Percentiles rank a stretch among this genome's conserved stretches.
phyloP scores from a whole-genome alignment of 2,888 invertebrate species.

The Polydesmus complanatus region DNA sequence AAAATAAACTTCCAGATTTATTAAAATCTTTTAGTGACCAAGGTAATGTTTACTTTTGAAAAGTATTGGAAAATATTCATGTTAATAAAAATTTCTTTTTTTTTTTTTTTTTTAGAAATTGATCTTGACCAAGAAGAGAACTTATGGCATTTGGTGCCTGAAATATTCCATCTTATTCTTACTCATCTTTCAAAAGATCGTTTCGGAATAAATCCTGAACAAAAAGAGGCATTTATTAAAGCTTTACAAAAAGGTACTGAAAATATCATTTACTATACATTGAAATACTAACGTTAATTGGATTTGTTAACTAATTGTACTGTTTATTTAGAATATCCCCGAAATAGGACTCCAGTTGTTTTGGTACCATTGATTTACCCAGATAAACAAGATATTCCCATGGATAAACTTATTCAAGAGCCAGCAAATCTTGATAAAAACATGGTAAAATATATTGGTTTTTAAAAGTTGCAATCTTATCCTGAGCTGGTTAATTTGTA shows the following conservation, averaged over 20 bases:
- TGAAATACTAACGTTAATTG: not conserved
- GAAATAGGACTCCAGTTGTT: conserved; percentile 74
- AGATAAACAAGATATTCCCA: conserved; percentile 42
- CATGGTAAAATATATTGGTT: conserved; percentile 30
- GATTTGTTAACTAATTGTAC: not conserved
- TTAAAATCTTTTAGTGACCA: conserved; percentile 74
- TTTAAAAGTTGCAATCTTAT: not conserved
- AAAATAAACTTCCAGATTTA: conserved; percentile 66
- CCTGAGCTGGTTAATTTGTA: conserved; percentile 12
- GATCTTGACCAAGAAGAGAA: conserved; percentile 50
- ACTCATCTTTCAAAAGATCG: conserved; percentile 39
- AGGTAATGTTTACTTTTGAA: conserved; percentile 36
- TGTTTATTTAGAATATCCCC: conserved; percentile 78
- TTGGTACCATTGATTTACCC: conserved; percentile 76
- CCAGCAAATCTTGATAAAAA: conserved; percentile 34
- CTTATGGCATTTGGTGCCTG: conserved; percentile 77
- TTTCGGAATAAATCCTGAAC: conserved; percentile 51
- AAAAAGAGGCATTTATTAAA: conserved; percentile 64
- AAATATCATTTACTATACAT: not conserved
- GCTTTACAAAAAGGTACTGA: conserved; percentile 54
- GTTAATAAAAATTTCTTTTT: not conserved
- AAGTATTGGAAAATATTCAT: not conserved
- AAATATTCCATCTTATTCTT: conserved; percentile 71
- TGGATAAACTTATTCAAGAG: conserved; percentile 34
- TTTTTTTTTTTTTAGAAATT: conserved; percentile 14